These are phyloP conservation scores for Choristoneura fumiferana DNA, from an alignment of 1,140 invertebrate genomes.

Conservation along the genomic window DNA sequence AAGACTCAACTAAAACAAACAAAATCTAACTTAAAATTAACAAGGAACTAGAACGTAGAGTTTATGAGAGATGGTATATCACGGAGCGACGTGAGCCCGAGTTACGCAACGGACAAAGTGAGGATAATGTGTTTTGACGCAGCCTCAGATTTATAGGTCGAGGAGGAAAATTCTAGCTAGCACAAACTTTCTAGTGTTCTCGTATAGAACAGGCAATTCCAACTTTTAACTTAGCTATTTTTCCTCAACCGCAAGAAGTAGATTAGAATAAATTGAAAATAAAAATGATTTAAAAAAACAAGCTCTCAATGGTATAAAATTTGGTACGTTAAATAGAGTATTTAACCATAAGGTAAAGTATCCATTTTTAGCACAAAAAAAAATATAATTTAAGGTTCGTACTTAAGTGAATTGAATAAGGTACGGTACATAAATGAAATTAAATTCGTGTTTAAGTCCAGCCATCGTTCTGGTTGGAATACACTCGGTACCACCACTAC, in stretches of 20 bases:
- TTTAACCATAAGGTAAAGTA: too few species aligned
- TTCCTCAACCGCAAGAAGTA: neutral
- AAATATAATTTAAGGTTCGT: too few species aligned
- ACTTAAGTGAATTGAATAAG: too few species aligned
- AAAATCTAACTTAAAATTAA: conserved; percentile 17
- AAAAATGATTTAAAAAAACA: too few species aligned
- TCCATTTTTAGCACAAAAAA: too few species aligned
- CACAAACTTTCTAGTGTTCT: conserved; percentile 24
- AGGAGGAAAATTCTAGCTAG: conserved; percentile 26
- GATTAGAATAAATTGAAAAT: neutral
- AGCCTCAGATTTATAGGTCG: conserved; percentile 25
- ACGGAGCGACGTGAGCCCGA: conserved; percentile 18
- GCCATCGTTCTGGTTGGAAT: too few species aligned
- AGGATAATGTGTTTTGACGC: conserved; percentile 27
- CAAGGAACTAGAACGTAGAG: conserved; percentile 12
- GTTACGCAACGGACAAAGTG: conserved; percentile 27
- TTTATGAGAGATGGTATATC: conserved; percentile 20
- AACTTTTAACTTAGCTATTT: neutral
- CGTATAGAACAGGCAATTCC: neutral
- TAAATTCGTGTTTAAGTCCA: too few species aligned
- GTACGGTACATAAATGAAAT: too few species aligned
- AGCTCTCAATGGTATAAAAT: too few species aligned
- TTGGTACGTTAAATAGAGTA: too few species aligned
- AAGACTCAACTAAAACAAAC: conserved; percentile 3
- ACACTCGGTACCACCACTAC: too few species aligned